Evolutionary conservation across 2,113 vertebrate species (phyloP), one percentile per base, ranked within the genome.

Genomic region (Rhegmatorhina hoffmannsi): DNA sequence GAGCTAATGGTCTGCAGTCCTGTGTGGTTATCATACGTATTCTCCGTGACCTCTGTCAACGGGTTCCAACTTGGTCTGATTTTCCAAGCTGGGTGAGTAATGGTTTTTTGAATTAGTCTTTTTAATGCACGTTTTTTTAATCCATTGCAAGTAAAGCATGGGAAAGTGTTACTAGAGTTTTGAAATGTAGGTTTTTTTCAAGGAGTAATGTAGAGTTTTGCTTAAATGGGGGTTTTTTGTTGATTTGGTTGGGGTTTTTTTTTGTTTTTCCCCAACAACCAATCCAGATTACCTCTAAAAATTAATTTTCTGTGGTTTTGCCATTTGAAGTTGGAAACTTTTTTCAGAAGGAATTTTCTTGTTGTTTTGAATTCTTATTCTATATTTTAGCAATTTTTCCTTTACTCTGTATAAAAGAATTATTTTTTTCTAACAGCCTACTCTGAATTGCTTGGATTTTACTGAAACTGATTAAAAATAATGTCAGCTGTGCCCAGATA

Each of bases 81-180:
- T 99, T 99, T 95, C 99, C 99, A 43, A 98, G 98, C 98, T 99
- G 99, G 99, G 99, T 99, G 86, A 98, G 99, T 99, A 95, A 18
- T 64, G 26, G 36, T 80, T 17, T 67, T 46, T 82, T 34, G 21
- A 64, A 43, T 43, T 29, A 43, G 29, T 25, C 29, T n/a, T 56
- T n/a, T 56, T 56, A 56, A 56, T 56, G 55, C 55, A 21, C 19
- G 13, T 56, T 56, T 33, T 56, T 38, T 60, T 36, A 64, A 44
- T 50, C 3, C 53, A 29, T 31, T 56, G 19, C 52, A 80, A 56
- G 13, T 33, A 58, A 52, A 55, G 21, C 25, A 29, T 16, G 59
- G 34, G 17, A 6, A 73, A 38, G 24, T 6, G 11, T 64, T 82
- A 67, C 19, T 59, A 13, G 38, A 28, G 4, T 64, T 87, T 63